Base-by-base conservation (phyloP, 1,140 invertebrate species). In the Drosophila lowei region DNA sequence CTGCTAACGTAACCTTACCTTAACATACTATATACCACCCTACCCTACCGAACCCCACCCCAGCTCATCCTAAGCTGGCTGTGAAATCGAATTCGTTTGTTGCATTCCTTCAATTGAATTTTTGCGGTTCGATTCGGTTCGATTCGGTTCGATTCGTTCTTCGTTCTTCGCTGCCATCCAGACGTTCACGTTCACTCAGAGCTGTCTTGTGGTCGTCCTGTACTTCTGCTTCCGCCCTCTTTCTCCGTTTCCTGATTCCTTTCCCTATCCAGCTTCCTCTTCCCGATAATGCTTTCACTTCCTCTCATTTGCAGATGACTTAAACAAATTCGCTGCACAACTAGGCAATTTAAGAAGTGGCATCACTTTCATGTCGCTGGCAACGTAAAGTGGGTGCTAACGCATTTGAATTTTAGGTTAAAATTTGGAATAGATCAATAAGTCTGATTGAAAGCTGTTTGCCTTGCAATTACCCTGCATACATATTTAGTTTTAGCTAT, bases 31-130 rank as follows among this genome's bases (percentile, higher is more conserved):
- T 23, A 16, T 6, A 15, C 15, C 16, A 13, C n/a, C n/a, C 18
- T 15, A 6, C 15, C 23, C 18, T 2, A 2, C 18, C 1, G 18
- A 18, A 2, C 18, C 18, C 15, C 18, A 13, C 11, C 16, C 13
- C 25, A 2, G 21, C 3, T 28, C 23, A 5, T 9, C 28, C 28
- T 2, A 34, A 55, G 21, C 18, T 21, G 60, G 52, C 71, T 64
- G 53, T 48, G 49, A 74, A 65, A 75, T 59, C 71, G 72, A 75
- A 74, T 66, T 75, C 56, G 73, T 44, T 55, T 67, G 71, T 58
- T 85, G 72, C 66, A 76, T 60, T 76, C 59, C 52, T 79, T 84
- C 62, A 85, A 84, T 85, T 77, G 80, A 63, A 84, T 79, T 77
- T 70, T 79, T 85, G 80, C 57, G 80, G 80, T 72, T 56, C 52